A percentile compares a stretch with the other conserved stretches of the same genome.
These are phyloP conservation scores for Hypotaenidia philippensis DNA, from an alignment of 2,797 vertebrate genomes.

Conservation along the genomic window DNA sequence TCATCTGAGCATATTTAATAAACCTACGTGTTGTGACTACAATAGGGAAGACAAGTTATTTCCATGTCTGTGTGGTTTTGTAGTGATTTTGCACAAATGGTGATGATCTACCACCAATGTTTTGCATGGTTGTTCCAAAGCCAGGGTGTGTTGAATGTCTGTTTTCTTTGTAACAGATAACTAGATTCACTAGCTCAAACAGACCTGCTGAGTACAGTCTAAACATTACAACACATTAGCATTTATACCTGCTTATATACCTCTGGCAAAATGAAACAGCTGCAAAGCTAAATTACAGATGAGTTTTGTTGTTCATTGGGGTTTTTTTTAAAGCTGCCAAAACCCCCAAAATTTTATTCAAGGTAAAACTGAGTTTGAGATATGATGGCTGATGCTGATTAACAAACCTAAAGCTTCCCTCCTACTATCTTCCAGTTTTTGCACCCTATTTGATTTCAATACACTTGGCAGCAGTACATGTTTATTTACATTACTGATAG, in stretches of 20 bases:
- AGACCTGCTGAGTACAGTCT: neutral
- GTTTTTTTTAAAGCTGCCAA: neutral
- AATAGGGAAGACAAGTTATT: neutral
- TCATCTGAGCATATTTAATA: neutral
- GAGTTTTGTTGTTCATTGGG: too few relatives aligned
- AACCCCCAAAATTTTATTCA: neutral
- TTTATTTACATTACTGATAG: neutral
- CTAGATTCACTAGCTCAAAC: neutral
- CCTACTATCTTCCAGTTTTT: neutral
- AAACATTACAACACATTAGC: neutral
- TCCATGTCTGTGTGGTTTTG: neutral
- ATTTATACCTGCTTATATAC: neutral
- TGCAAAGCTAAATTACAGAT: neutral
- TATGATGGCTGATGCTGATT: neutral
- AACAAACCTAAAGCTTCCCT: neutral
- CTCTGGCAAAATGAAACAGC: neutral
- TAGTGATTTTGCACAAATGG: neutral
- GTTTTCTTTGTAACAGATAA: neutral
- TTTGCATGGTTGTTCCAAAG: neutral
- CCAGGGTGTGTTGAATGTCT: neutral
- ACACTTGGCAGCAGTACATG: neutral
- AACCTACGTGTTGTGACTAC: neutral
- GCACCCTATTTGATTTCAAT: neutral
- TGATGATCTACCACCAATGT: neutral
- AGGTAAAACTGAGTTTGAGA: neutral